phyloP scores from a whole-genome alignment of 2,888 invertebrate genomes.

The Rutpela maculata region DNA sequence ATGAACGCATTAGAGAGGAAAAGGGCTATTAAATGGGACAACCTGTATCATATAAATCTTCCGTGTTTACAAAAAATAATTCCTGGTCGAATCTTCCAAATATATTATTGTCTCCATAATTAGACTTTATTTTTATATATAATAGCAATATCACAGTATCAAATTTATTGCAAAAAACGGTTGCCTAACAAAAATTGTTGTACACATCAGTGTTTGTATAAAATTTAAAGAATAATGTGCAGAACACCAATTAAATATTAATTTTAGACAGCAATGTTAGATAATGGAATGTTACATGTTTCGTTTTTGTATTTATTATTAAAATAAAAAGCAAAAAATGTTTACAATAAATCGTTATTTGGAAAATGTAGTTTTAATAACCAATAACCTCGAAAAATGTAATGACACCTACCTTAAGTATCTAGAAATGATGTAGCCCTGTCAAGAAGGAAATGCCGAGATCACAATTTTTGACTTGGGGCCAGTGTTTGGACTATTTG shows the following conservation, averaged over 20 bases:
- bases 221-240: constrained; percentile 69
- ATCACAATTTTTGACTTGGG: too few species aligned
- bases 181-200: constrained; percentile 53
- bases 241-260: constrained; percentile 73
- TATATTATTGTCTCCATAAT: constrained; percentile 23
- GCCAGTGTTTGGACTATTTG: too few species aligned
- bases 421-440: too few species aligned
- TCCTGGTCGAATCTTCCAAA: constrained; percentile 4
- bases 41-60: constrained; percentile 22
- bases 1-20: background rate
- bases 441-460: too few species aligned
- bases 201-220: constrained; percentile 69
- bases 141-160: constrained; percentile 27
- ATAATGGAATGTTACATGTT: constrained; percentile 70
- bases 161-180: constrained; percentile 30
- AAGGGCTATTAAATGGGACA: constrained; percentile 21
- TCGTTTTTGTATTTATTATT: constrained; percentile 67
- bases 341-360: constrained; percentile 67
- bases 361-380: constrained; percentile 21
- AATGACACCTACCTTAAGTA: background rate
- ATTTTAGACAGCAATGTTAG: constrained; percentile 70
- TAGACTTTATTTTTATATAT: constrained; percentile 39
- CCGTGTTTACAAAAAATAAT: constrained; percentile 1
- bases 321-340: constrained; percentile 64
- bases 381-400: background rate